These are phyloP conservation scores for Plectus sambesii DNA, from an alignment of 1,140 invertebrate genomes.

Conservation along the genomic window DNA sequence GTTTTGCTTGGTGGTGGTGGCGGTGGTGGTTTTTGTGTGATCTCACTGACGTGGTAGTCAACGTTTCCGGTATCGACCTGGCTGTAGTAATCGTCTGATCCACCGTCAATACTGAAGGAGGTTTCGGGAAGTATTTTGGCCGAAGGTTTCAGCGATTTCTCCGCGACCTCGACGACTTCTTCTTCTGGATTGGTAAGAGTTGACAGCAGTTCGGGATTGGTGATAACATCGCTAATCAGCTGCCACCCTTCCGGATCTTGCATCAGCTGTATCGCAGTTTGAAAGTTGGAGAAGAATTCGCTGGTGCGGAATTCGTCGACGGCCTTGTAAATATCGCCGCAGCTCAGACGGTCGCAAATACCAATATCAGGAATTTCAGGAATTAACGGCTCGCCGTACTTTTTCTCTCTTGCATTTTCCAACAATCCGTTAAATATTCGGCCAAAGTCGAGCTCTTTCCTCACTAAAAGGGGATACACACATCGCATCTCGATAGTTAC, in stretches of 20 bases:
- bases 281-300: conserved; percentile 41
- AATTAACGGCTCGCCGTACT: conserved; percentile 41
- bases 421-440: conserved; percentile 38
- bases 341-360: conserved; percentile 41
- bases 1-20: too few species aligned
- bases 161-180: too few species aligned
- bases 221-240: conserved; percentile 38
- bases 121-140: too few species aligned
- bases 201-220: conserved; percentile 43
- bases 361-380: conserved; percentile 41
- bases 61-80: too few species aligned
- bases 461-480: too few species aligned
- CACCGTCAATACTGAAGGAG: too few species aligned
- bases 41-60: too few species aligned
- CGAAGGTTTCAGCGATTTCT: too few species aligned
- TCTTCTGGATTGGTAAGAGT: too few species aligned
- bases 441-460: conserved; percentile 34
- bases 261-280: conserved; percentile 39
- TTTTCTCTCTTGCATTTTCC: conserved; percentile 29
- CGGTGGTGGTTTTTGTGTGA: too few species aligned
- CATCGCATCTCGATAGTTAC: too few species aligned
- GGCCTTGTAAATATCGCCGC: conserved; percentile 44
- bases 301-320: conserved; percentile 40
- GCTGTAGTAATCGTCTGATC: too few species aligned
- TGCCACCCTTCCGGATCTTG: conserved; percentile 44